Evolutionary conservation across 2,888 invertebrate genomes (phyloP).

Genomic region (Hirtodrosophila duncani): DNA sequence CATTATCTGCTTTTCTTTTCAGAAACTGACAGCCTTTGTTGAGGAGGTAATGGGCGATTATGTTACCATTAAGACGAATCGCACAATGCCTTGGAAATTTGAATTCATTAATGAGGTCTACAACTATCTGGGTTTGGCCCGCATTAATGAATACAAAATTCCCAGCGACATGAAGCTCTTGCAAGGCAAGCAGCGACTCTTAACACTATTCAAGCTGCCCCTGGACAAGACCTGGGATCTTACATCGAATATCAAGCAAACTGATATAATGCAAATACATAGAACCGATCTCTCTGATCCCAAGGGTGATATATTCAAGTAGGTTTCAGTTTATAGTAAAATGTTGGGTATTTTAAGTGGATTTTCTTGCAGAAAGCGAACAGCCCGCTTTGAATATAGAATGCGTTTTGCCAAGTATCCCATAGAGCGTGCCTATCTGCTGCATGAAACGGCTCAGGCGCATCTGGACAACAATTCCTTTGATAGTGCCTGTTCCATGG

Average conservation of each 20-base stretch:
- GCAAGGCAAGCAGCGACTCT: conserved; percentile 42
- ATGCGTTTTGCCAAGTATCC: conserved; percentile 64
- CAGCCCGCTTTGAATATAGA: conserved; percentile 62
- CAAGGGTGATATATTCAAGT: conserved; percentile 49
- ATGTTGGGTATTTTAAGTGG: not conserved
- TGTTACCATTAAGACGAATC: conserved; percentile 72
- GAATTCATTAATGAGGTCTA: conserved; percentile 77
- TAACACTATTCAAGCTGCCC: conserved; percentile 53
- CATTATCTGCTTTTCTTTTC: too few species aligned
- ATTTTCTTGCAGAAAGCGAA: conserved; percentile 42
- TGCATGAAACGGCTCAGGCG: conserved; percentile 66
- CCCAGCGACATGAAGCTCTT: conserved; percentile 25
- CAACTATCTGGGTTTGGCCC: conserved; percentile 74
- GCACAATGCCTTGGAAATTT: conserved; percentile 77
- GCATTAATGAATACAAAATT: conserved; percentile 65
- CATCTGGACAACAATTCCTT: conserved; percentile 63
- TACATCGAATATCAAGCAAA: conserved; percentile 37
- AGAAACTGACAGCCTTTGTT: conserved; percentile 68
- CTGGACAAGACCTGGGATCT: conserved; percentile 43
- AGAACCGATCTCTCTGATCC: conserved; percentile 53
- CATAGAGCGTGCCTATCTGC: conserved; percentile 70
- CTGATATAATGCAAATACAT: conserved; percentile 47
- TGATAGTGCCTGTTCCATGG: conserved; percentile 63
- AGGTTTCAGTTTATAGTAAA: not conserved
- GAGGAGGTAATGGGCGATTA: conserved; percentile 75